Evolutionary conservation across 2,888 invertebrate species (phyloP), one percentile per base, ranked within the genome.

Genomic region (Tipula lateralis): DNA sequence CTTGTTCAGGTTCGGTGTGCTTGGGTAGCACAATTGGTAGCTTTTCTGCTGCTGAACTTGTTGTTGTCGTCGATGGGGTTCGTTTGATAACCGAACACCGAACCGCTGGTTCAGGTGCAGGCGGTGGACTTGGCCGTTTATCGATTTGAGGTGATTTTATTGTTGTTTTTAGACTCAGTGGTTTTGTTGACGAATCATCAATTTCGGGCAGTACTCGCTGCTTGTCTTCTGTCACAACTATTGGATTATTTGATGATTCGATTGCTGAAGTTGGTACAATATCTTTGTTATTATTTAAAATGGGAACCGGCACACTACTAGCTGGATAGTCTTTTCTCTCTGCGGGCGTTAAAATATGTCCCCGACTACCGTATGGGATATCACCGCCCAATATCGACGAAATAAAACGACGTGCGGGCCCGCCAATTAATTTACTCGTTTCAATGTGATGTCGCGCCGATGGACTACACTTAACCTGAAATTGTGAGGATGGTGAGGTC

Each of bases 71-170:
- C 84, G 88, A 88, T 30, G 96, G 96, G 84, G 96, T 95, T 89
- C 96, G 93, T 88, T 96, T 96, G 87, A 96, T 96, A 4, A 96
- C 96, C 85, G 96, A 96, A 89, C 94, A 94, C 87, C 93, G 93
- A 16, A 93, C 94, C 85, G 93, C 94, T 87, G 92, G 94, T 87
- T 93, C 93, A n/a, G 93, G 92, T 29, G 92, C 91, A 39, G 94
- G 93, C 86, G 92, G 93, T 85, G 94, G 94, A 89, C 91, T 88
- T 86, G 88, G 91, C 86, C 88, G 87, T 86, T 89, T 88, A 44
- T 89, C 90, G 16, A 50, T n/a, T 44, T 30, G 89, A 85, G 92
- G 92, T 29, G 92, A 92, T 85, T 91, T 89, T 84, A 91, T 91
- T 85, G 92, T 91, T 87, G 90, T 91, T 88, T 91, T 88, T 89